Percentiles rank a stretch among this genome's conserved stretches.
Conservation (phyloP, 2,113 vertebrate genomes). For the Mus spicilegus region DNA sequence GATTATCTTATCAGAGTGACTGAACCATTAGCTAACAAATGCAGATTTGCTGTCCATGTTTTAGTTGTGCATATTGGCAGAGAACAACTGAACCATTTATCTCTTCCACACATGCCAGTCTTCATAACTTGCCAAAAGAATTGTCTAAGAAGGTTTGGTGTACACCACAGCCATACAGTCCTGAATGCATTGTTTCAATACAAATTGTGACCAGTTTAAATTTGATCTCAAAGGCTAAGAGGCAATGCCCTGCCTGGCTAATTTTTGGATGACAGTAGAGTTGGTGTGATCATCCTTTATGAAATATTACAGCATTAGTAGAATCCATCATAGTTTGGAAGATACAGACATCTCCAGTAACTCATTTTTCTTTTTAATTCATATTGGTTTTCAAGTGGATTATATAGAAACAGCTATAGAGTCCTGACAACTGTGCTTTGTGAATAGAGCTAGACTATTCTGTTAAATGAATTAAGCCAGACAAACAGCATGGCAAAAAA, state of each 20-base stretch:
- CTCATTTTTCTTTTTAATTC: background rate
- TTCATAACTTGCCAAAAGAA: background rate
- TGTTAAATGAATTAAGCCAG: background rate
- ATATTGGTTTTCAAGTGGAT: background rate
- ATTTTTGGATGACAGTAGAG: no score
- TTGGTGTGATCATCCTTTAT: background rate
- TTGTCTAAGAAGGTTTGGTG: background rate
- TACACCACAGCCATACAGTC: background rate
- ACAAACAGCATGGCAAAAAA: no score
- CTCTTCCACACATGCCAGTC: background rate
- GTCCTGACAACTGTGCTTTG: background rate
- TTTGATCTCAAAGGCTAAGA: background rate
- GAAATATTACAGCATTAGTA: no score
- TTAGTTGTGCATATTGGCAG: background rate
- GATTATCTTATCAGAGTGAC: background rate
- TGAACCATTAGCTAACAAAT: background rate
- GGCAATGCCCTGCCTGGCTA: background rate
- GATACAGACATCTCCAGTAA: background rate
- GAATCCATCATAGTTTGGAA: background rate
- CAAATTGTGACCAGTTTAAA: background rate
- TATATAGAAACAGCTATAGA: background rate
- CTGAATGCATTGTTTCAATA: no score
- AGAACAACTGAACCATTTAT: accelerated
- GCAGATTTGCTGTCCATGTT: background rate
- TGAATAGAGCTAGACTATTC: background rate